phyloP scores from a whole-genome alignment of 2,888 invertebrate genomes.

The Pachymerium ferrugineum region DNA sequence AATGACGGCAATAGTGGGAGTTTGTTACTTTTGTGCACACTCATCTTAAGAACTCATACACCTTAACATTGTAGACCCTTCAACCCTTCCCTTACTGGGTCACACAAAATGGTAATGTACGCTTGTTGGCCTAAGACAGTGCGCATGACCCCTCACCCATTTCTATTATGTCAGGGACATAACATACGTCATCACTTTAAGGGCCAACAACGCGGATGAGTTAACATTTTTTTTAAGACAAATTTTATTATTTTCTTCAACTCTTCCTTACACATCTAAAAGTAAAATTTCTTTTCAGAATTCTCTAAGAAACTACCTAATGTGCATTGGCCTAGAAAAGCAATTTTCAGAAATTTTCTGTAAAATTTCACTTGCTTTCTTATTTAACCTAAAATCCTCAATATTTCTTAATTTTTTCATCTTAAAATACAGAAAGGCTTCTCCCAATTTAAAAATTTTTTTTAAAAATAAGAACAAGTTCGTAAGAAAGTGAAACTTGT shows the following conservation, averaged over 20 bases:
- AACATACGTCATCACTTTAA: no score
- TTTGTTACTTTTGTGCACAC: constrained; percentile 1
- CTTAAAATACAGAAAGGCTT: no score
- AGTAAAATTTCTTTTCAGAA: background rate
- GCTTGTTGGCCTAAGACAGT: constrained; percentile 20
- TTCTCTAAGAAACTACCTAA: background rate
- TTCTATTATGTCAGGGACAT: constrained; percentile 18
- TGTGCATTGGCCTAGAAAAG: constrained; percentile 2
- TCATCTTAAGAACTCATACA: background rate
- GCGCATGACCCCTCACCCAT: constrained; percentile 16
- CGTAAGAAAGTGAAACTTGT: background rate
- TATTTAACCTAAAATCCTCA: constrained; percentile 19
- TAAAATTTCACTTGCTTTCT: constrained; percentile 1
- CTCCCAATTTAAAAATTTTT: background rate
- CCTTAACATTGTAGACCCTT: background rate
- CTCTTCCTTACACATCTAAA: background rate
- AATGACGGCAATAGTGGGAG: no score
- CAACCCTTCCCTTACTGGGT: constrained; percentile 5
- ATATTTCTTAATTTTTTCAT: no score
- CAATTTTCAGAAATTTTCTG: no score
- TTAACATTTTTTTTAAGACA: background rate
- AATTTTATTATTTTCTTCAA: no score
- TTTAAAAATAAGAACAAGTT: background rate
- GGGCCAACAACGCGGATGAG: constrained; percentile 7
- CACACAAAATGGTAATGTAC: constrained; percentile 17